Conservation (phyloP, 2,113 vertebrate genomes). For the Cervus canadensis region DNA sequence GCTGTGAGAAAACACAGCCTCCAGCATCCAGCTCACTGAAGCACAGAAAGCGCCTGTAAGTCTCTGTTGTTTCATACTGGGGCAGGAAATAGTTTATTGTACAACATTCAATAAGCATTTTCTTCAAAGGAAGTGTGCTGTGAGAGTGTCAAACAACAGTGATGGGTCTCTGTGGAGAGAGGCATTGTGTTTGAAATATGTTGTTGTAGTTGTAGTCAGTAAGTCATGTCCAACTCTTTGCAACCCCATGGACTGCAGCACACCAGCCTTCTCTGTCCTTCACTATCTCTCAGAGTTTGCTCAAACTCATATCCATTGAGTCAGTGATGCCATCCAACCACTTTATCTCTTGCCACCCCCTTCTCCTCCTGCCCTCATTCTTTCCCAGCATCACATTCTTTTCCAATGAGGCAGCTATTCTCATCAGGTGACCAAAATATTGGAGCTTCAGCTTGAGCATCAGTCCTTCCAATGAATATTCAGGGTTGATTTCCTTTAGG, state of each 20-base stretch:
- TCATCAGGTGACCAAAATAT: background rate
- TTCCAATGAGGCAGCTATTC: background rate
- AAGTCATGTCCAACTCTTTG: background rate
- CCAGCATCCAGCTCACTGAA: background rate
- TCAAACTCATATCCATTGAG: background rate
- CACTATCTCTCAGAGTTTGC: background rate
- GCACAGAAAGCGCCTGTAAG: background rate
- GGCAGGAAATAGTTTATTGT: conserved; percentile 77
- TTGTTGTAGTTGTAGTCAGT: background rate
- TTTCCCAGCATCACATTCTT: background rate
- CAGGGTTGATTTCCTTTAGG: background rate
- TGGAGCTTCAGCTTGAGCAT: background rate
- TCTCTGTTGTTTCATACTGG: background rate
- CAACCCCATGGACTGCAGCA: background rate
- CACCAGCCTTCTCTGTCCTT: background rate
- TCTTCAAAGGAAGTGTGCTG: conserved; percentile 77
- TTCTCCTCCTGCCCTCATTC: background rate
- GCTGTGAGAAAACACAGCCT: background rate
- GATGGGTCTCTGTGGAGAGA: conserved; percentile 60
- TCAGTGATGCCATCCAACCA: background rate
- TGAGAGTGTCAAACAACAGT: conserved; percentile 72
- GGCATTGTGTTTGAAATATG: conserved; percentile 20
- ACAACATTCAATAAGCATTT: conserved; percentile 75
- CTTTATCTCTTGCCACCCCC: background rate
- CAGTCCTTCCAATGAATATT: background rate